Base-by-base conservation (phyloP, 2,888 invertebrate species). In the Chironomus riparius region DNA sequence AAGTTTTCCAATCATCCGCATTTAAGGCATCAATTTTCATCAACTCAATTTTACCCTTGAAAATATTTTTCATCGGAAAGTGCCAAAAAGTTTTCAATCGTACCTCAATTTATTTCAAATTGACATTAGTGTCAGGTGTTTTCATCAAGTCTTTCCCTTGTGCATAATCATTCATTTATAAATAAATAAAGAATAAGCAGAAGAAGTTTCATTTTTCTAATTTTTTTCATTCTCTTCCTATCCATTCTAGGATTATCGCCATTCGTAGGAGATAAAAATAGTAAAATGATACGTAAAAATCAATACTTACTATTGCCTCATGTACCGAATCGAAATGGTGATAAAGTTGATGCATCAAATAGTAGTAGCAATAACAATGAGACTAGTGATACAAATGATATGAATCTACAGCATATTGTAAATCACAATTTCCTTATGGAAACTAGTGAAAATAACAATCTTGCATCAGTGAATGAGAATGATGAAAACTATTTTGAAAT, bases 401-500 rank as follows among this genome's bases (percentile, higher is more conserved):
- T 28, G 15, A 72, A 47, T 72, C 56, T 62, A 13, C 71, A 68
- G 38, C 61, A 65, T 22, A 65, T 22, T 18, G 18, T 48, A 47
- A 74, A 74, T 74, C 65, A 68, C 15, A 74, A 74, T 68, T 74
- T 68, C 24, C 68, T 68, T 2, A 74, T 74, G 68, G 74, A 74
- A 18, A 74, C 13, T 5, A 47, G 62, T 22, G 62, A 68, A 24
- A 47, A 50, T n/a, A 61, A 65, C 38, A 56, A 73, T 61, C n/a
- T 74, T 15, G 74, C 50, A 13, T n/a, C 68, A 48, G 68, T 68
- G 21, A 68, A 68, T n/a, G 74, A 74, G 48, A 74, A 74, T 38
- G 74, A 74, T 28, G 74, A 74, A 18, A 74, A 68, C 18, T 74
- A 74, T 48, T 74, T 74, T 68, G 74, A 74, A 74, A 68, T 74